Base-by-base conservation (phyloP, 2,113 vertebrate genomes). In the Saimiri boliviensis region DNA sequence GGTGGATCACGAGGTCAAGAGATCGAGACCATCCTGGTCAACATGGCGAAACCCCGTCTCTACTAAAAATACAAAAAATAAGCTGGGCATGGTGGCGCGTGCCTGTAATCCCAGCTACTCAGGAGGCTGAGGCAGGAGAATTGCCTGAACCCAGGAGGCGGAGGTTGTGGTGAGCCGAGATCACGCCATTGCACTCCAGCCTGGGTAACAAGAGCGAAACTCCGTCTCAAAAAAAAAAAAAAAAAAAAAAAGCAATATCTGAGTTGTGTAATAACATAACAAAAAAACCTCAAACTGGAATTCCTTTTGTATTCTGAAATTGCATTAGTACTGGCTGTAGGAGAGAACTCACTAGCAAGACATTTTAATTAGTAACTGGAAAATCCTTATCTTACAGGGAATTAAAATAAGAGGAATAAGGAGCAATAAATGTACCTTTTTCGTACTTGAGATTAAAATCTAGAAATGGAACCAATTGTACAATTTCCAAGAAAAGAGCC, bases 351-450 rank as follows among this genome's bases (percentile, higher is more conserved):
- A 76, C 21, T 86, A 73, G 30, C n/a, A 23, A 52, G n/a, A 7
- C 54, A 71, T 90, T 95, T 93, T 89, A 58, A 54, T 80, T 58
- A 58, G 30, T 70, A 85, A 84, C 19, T 56, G 13, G 49, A 93
- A 97, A 95, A 89, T 91, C 27, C 10, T 95, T 94, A 49, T 84
- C 54, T 92, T 68, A 30, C 32, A 91, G 49, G 30, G 71, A 76
- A 80, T 80, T 74, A 45, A 89, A 96, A 93, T 86, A 32, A 82
- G 37, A 86, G 3, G 42, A 60, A 90, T 82, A 82, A 92, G 37
- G 6, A 92, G 30, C 19, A 86, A 47, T 73, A n/a, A 88, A 49
- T 58, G 12, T 30, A 82, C 37, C 45, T 68, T 86, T 82, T 63
- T 27, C 73, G 52, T 47, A 54, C 25, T 56, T 27, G 66, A 84